Percentiles rank a stretch among this genome's conserved stretches.
Evolutionary conservation across 1,140 invertebrate species (phyloP).

Genomic region (Meloidogyne exigua): DNA sequence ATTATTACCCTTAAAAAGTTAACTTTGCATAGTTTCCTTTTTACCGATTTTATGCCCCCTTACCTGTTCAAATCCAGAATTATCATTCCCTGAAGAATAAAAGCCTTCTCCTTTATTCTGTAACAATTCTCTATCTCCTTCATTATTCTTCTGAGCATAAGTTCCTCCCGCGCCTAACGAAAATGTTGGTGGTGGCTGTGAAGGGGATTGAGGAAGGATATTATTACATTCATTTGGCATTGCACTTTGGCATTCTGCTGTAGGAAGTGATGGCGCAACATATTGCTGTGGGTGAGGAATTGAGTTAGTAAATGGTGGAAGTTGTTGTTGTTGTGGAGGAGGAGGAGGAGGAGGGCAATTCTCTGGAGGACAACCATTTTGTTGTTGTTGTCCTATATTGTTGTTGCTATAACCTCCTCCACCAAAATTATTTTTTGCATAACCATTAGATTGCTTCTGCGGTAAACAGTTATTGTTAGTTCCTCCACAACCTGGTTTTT

Average conservation of each 20-base stretch:
- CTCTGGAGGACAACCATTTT: neutral
- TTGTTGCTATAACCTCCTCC: neutral
- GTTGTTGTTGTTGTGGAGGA: neutral
- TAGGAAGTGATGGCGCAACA: neutral
- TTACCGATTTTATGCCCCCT: no score
- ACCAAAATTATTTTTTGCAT: neutral
- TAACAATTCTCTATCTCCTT: constrained; percentile 1
- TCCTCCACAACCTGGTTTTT: neutral
- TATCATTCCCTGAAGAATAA: neutral
- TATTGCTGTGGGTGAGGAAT: neutral
- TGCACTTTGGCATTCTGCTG: constrained; percentile 7
- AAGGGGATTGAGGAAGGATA: neutral
- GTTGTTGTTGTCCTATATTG: neutral
- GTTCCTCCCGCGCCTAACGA: neutral
- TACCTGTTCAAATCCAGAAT: neutral
- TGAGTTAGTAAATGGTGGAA: neutral
- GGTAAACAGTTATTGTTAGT: neutral
- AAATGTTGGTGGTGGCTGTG: neutral
- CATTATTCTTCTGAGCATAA: neutral
- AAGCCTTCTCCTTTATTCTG: neutral
- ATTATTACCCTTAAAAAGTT: neutral
- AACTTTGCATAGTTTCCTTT: no score
- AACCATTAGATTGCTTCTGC: neutral
- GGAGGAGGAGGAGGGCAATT: neutral
- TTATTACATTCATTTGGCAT: neutral